Evolutionary conservation across 35 echinoderm and acorn worm species (phyloP), one percentile per base, ranked within the genome.

Genomic region (Anneissia japonica): DNA sequence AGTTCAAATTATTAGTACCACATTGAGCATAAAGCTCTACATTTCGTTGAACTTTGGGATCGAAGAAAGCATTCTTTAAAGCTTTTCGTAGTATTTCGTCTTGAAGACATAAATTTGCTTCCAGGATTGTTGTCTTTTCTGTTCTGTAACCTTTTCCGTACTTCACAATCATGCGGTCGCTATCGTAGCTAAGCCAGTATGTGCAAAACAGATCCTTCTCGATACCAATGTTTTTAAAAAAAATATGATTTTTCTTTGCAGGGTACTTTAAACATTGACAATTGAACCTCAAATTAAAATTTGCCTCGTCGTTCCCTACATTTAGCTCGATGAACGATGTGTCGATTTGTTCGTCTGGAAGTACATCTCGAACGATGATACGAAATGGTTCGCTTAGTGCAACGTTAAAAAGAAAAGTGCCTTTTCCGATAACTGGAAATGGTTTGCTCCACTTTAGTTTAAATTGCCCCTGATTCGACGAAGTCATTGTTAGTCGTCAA

Each of bases 181-280:
- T 81, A 46, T 88, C 87, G 51, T 88, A 88, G 72, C 87, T 88
- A 17, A 51, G 82, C 87, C 87, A 88, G 46, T 88, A 88, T 19
- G 87, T 82, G 30, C n/a, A 30, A 26, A 36, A 82, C 34, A 30
- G 30, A 0, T 30, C 26, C 21, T 37, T 34, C 0, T 46, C 79
- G 16, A n/a, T 31, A 12, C 32, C 77, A 80, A 88, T 37, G 16
- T 80, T 34, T 14, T 16, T 77, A 12, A 77, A 32, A n/a, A n/a
- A n/a, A n/a, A n/a, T n/a, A n/a, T n/a, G n/a, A n/a, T n/a, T n/a
- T n/a, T n/a, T n/a, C 73, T 86, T 38, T 0, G 31, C 21, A 30
- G 35, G n/a, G 16, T 4, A 10, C 19, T 12, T 40, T 11, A 46
- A 26, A 4, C 21, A 3, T 4, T 13, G 1, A 0, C 33, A 26